Conservation (phyloP, 2,113 vertebrate species). For the Lepisosteus osseus region DNA sequence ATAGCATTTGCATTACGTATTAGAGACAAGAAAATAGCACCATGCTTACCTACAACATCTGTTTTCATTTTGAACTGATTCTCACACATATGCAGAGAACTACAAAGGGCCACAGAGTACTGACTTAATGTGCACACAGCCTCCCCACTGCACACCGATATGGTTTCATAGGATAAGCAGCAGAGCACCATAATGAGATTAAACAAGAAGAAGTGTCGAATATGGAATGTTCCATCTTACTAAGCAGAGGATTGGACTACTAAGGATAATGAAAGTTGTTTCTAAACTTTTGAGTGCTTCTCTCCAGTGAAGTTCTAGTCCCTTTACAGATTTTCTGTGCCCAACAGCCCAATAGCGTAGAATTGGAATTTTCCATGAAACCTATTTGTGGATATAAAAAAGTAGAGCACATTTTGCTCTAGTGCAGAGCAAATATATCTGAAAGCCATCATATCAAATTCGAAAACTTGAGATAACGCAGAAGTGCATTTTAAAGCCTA, state of each 20-base stretch:
- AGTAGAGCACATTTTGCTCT: too few relatives aligned
- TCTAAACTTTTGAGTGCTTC: too few relatives aligned
- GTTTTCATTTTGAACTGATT: conserved; percentile 69
- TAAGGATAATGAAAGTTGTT: background rate
- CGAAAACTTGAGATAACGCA: too few relatives aligned
- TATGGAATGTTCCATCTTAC: conserved; percentile 66
- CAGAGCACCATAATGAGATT: conserved; percentile 74
- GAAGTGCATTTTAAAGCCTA: too few relatives aligned
- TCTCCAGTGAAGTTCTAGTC: too few relatives aligned
- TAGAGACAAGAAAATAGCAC: background rate
- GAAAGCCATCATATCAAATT: too few relatives aligned
- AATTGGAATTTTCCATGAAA: too few relatives aligned
- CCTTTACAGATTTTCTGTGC: too few relatives aligned
- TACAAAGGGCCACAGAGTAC: conserved; percentile 28
- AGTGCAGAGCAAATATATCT: too few relatives aligned
- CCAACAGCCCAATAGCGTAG: too few relatives aligned
- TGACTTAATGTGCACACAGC: background rate
- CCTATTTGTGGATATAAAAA: too few relatives aligned
- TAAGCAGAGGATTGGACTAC: conserved; percentile 43
- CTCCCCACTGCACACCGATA: conserved; percentile 41
- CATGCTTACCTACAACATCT: conserved; percentile 72
- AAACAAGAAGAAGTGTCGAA: conserved; percentile 66
- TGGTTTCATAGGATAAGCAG: conserved; percentile 58
- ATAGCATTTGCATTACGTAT: too few relatives aligned
- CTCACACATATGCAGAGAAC: conserved; percentile 58